Base-by-base conservation (phyloP, 2,888 invertebrate species). In the Leptopilina syphax region DNA sequence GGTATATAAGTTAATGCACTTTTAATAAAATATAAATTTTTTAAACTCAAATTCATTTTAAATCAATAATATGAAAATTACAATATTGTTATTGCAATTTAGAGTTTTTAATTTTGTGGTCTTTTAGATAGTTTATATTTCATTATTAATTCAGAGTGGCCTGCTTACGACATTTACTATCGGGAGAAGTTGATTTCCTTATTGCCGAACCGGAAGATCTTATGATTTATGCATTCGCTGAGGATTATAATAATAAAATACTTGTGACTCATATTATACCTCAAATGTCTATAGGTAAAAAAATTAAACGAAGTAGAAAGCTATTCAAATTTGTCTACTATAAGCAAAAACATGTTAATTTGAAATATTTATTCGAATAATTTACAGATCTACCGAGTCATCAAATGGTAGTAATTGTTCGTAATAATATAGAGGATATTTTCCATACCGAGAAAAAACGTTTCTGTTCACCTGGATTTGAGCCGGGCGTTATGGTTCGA, bases 131-230 rank as follows among this genome's bases (percentile, higher is more conserved):
- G 34, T 34, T 68, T 77, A 8, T 13, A 24, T 24, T 68, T 24
- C 34, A 24, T 27, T 18, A 27, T 18, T 54, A n/a, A 77, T 67
- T 34, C 27, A 96, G 97, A 82, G 92, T 97, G 84, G 96, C 96
- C 88, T 98, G 98, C 88, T 93, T 98, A 81, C 93, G 96, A 6
- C 94, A 95, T 84, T 95, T 98, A 85, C 94, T 95, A 78, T 95
- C 95, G 86, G 96, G 96, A 0, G 94, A 95, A 0, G 98, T 96
- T 0, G 98, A 98, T 91, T 96, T 98, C 88, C 95, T 97, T 0
- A 95, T 96, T 12, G 94, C 97, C 87, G 95, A 96, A 77, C 95
- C 98, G 0, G 97, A 98, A 89, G 97, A 98, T 91, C 94, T 98
- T 86, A 94, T 66, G 66, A 41, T 66, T 13, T 34, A 97, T 65